Percentiles rank a stretch among this genome's conserved stretches.
Conservation (phyloP, 2,113 vertebrate species). For the Chiloscyllium plagiosum region DNA sequence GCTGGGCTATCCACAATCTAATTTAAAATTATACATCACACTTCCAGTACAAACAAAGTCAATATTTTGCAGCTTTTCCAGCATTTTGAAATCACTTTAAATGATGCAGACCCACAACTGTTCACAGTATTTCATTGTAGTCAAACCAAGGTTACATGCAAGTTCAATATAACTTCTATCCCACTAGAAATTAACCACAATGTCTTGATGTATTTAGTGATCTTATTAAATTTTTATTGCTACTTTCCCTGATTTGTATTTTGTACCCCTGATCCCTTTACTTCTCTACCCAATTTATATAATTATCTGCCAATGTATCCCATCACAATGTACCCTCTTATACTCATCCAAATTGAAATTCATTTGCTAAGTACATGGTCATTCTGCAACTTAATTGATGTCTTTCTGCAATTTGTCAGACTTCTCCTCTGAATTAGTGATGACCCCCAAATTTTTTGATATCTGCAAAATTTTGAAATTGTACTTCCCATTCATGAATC, state of each 20-base stretch:
- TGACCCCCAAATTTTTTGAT: not conserved
- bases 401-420: not conserved
- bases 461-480: not conserved
- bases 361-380: not conserved
- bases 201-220: not conserved
- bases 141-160: not conserved
- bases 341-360: not conserved
- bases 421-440: not conserved
- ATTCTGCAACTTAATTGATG: not conserved
- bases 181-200: not conserved
- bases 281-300: not conserved
- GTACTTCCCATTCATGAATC: not conserved
- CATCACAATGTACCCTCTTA: not conserved
- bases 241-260: not conserved
- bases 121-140: not conserved
- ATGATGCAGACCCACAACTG: not conserved
- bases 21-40: not conserved
- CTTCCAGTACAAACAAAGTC: not conserved
- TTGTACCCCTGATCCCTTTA: not conserved
- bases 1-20: too few species aligned
- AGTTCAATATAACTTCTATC: not conserved
- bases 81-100: not conserved
- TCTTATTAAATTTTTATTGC: not conserved
- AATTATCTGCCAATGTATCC: not conserved
- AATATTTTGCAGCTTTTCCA: not conserved